These are phyloP conservation scores for Phalacrocorax carbo DNA, from an alignment of 2,113 vertebrate genomes.

Conservation along the genomic window DNA sequence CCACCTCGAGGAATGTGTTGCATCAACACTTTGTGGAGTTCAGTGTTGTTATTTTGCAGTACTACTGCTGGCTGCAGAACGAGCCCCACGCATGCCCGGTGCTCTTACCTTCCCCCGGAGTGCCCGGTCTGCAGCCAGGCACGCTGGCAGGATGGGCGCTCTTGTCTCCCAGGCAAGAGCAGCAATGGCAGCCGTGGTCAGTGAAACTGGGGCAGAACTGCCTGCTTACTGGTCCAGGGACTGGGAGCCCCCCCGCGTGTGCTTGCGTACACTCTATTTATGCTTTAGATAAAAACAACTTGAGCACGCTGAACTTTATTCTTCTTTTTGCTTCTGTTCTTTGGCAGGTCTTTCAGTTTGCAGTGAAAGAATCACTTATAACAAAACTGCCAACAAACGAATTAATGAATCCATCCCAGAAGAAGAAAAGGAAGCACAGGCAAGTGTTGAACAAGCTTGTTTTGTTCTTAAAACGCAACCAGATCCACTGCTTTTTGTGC, in stretches of 20 bases:
- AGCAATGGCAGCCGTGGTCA: fast-evolving
- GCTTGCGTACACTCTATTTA: neutral
- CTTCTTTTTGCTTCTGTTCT: neutral
- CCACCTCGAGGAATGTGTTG: fast-evolving
- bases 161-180: neutral
- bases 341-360: conserved; percentile 93
- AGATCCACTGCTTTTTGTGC: conserved; percentile 14
- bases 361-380: conserved; percentile 91
- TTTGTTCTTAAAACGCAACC: conserved; percentile 39
- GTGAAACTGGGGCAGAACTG: neutral
- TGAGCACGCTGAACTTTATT: neutral
- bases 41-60: neutral
- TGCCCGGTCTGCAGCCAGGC: too few relatives aligned
- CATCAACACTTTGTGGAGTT: neutral
- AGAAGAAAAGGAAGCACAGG: conserved; percentile 99
- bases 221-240: neutral
- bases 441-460: conserved; percentile 57
- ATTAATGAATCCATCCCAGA: conserved; percentile 90
- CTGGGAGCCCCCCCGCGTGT: neutral
- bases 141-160: fast-evolving
- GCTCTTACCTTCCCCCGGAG: fast-evolving
- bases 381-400: conserved; percentile 89
- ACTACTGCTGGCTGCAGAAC: neutral
- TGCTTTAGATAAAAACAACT: neutral
- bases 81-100: fast-evolving